Base-by-base conservation (phyloP, 2,113 vertebrate genomes). In the Ochotona curzoniae region DNA sequence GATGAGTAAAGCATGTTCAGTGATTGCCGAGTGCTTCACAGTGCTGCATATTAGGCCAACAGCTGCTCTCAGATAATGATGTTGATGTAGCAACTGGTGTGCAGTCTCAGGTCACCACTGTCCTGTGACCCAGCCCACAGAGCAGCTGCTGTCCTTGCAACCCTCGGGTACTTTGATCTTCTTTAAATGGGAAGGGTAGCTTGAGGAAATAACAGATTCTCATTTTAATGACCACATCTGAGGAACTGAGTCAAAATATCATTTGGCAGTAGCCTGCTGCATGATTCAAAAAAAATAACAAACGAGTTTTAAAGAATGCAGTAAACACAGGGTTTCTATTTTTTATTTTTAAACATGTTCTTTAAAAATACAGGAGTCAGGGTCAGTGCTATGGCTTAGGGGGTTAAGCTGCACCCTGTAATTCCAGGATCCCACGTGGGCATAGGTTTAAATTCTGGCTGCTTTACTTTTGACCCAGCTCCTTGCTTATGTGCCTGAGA, bases 221-320 rank as follows among this genome's bases (percentile, higher is more conserved):
- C 60, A 74, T 82, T 91, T 89, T 73, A 78, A 82, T 70, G 69
- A 74, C n/a, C 28, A 32, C 83, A 86, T 78, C 61, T 76, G 35
- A 83, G 69, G 20, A 93, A 69, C 32, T 21, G 11, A 88, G 79
- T 82, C 35, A 90, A 80, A 95, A 87, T 13, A 49, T 78, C 60
- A 26, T 35, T 80, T 94, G 90, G 51, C 60, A 80, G 28, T 89
- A 38, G 1, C 30, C 91, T n/a, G 15, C 4, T 67, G 30, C 2
- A 26, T 63, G 12, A 75, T 76, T 69, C 74, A 91, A 32, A 74
- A 86, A 69, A 70, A 32, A 9, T 67, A 71, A 81, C 49, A 75
- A 90, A 61, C 70, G 83, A 49, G 35, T 80, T 78, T 63, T 78
- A 23, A 84, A 47, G n/a, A 74, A 90, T 92, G 13, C 20, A 21